Evolutionary conservation across 2,797 vertebrate species (phyloP).

Genomic region (Tamandua tetradactyla): DNA sequence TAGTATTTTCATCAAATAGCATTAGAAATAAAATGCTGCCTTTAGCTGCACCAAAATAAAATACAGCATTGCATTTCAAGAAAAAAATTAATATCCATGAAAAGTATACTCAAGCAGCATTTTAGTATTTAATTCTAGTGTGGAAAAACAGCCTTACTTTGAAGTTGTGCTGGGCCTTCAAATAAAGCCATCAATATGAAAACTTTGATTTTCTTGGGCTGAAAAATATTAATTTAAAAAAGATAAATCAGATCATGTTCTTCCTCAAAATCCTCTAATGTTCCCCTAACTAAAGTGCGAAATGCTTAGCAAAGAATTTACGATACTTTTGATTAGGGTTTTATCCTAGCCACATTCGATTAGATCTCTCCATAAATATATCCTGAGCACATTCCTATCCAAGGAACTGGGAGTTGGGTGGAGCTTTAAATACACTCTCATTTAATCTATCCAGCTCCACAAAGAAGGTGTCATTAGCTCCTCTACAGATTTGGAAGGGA

Average conservation of each 20-base stretch:
- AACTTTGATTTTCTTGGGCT: background rate
- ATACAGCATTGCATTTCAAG: background rate
- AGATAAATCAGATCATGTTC: background rate
- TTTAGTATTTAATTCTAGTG: background rate
- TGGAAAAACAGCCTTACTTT: background rate
- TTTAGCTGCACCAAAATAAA: background rate
- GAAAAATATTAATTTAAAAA: slow-evolving; percentile 14
- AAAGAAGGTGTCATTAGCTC: background rate
- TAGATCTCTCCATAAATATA: background rate
- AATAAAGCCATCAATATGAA: background rate
- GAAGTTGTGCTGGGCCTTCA: background rate
- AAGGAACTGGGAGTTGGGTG: background rate
- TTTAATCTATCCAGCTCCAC: background rate
- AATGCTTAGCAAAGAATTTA: background rate
- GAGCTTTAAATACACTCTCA: background rate
- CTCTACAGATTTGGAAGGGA: too few species aligned
- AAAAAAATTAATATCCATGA: background rate
- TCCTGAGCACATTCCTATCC: accelerated
- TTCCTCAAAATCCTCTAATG: background rate
- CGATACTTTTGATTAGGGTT: background rate
- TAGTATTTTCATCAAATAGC: background rate
- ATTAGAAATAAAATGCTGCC: background rate
- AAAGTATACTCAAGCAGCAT: slow-evolving; percentile 2
- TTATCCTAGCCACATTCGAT: background rate
- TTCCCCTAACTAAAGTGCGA: background rate